phyloP scores from a whole-genome alignment of 2,797 vertebrate species.

The Sebastes iracundus region DNA sequence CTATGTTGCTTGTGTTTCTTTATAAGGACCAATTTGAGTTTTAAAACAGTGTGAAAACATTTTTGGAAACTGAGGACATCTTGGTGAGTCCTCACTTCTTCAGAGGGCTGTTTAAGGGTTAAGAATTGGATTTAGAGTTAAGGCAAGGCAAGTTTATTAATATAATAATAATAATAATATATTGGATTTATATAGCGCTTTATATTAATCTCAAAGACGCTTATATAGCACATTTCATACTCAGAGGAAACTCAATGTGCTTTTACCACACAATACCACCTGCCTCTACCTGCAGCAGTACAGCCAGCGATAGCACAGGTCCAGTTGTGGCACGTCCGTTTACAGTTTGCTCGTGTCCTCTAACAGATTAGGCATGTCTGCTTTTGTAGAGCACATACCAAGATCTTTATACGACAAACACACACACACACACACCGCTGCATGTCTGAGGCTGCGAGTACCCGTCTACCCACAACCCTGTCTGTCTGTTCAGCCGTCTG shows the following conservation, averaged over 20 bases:
- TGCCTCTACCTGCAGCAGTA: slow-evolving; percentile 1
- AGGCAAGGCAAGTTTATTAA: not conserved
- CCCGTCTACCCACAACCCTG: not conserved
- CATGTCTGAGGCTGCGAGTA: no score
- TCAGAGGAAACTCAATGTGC: not conserved
- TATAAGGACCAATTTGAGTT: not conserved
- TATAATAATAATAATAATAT: no score
- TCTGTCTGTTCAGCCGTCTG: not conserved
- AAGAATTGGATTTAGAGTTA: not conserved
- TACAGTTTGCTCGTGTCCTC: not conserved
- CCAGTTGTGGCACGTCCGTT: slow-evolving; percentile 25
- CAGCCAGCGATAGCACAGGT: not conserved
- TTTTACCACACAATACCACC: not conserved
- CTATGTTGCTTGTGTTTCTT: not conserved
- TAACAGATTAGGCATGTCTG: slow-evolving; percentile 22
- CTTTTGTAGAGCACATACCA: slow-evolving; percentile 29
- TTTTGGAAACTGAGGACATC: not conserved
- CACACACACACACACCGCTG: no score
- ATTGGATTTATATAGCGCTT: no score
- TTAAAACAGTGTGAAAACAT: not conserved
- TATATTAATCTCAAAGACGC: no score
- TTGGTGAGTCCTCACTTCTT: not conserved
- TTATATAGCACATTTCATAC: not conserved
- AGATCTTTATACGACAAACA: not conserved
- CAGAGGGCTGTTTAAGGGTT: not conserved